Conservation (phyloP, 2,888 invertebrate species). For the Sepioteuthis lessoniana region DNA sequence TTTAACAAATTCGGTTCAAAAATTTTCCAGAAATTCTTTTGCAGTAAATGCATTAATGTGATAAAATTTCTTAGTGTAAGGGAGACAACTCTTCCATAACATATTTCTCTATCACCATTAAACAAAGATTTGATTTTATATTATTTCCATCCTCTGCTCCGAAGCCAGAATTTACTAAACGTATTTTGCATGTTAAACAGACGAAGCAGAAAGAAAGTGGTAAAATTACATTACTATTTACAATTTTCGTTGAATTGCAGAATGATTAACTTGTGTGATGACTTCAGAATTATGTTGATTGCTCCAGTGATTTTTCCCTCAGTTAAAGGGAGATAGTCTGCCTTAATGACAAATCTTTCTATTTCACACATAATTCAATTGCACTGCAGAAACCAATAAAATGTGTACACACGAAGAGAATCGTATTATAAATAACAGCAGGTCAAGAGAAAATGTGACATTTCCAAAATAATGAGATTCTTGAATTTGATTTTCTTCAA, state of each 20-base stretch:
- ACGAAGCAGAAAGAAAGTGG: background rate
- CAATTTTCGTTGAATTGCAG: background rate
- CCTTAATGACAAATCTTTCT: background rate
- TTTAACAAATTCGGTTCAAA: no score
- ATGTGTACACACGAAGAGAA: no score
- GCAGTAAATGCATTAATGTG: background rate
- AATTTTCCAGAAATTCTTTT: no score
- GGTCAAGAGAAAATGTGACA: no score
- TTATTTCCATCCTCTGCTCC: background rate
- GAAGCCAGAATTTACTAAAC: background rate
- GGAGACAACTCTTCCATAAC: background rate
- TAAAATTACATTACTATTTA: background rate
- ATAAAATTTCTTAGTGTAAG: background rate
- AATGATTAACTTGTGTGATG: background rate
- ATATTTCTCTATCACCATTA: background rate
- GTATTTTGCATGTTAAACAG: background rate
- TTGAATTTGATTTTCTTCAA: no score
- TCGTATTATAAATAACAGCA: no score
- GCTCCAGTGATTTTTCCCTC: background rate
- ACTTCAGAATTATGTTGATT: background rate
- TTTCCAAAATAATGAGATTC: no score
- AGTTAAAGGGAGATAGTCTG: background rate
- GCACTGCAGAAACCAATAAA: background rate
- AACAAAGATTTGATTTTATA: background rate
- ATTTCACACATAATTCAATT: background rate